Percentiles rank a stretch among this genome's conserved stretches.
Conservation (phyloP, 2,113 vertebrate genomes). For the Oxygymnocypris stewartii region DNA sequence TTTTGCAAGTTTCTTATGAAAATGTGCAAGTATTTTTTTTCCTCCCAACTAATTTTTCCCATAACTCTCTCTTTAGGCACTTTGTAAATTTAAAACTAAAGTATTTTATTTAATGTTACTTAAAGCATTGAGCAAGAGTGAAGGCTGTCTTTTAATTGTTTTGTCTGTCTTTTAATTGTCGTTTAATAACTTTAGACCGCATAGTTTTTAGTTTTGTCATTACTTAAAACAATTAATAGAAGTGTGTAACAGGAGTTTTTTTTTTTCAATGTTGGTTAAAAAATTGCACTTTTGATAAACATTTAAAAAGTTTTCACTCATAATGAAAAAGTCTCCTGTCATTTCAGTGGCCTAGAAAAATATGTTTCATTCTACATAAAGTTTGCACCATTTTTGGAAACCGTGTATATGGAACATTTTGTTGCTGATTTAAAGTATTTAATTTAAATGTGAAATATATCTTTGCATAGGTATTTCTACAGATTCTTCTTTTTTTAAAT, state of each 20-base stretch:
- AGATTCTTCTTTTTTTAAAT: not conserved
- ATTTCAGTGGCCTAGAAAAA: not conserved
- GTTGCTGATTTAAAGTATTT: not conserved
- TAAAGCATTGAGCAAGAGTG: constrained; percentile 24
- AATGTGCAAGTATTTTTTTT: not conserved
- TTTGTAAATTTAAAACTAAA: not conserved
- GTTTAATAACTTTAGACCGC: not conserved
- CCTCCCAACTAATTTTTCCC: not conserved
- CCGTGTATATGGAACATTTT: not conserved
- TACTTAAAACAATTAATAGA: not conserved
- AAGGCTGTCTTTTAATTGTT: constrained; percentile 25
- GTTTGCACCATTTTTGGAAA: not conserved
- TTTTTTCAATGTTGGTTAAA: not conserved
- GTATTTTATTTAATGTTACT: constrained; percentile 3
- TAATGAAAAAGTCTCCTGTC: too few relatives aligned
- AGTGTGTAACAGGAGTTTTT: not conserved
- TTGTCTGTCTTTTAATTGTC: not conserved
- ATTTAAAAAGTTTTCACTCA: not conserved
- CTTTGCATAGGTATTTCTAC: not conserved
- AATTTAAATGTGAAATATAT: not conserved
- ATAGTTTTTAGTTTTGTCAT: not conserved
- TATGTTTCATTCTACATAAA: not conserved
- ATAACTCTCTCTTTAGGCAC: not conserved
- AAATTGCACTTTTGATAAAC: not conserved
- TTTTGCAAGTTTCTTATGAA: not conserved